Evolutionary conservation across 2,797 vertebrate genomes (phyloP).

Genomic region (Phoeniculus purpureus): DNA sequence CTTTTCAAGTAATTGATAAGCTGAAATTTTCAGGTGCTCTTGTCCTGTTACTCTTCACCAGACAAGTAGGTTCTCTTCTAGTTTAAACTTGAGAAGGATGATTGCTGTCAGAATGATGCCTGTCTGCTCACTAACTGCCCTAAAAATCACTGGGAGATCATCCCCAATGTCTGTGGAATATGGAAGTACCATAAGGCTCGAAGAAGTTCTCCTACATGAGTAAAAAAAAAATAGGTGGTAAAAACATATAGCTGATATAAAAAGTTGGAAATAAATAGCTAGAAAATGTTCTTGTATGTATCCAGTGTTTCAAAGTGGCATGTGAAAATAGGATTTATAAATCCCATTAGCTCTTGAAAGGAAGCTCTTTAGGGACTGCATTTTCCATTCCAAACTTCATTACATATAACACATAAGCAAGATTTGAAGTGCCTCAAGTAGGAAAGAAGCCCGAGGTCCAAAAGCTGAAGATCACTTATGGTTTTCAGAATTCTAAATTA

Average conservation of each 20-base stretch:
- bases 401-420: not conserved
- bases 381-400: not conserved
- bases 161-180: not conserved
- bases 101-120: not conserved
- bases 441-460: not conserved
- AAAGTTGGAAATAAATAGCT: not conserved
- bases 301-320: not conserved
- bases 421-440: not conserved
- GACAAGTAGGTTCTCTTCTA: not conserved
- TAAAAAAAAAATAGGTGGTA: not conserved
- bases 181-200: fast-evolving
- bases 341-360: slow-evolving; percentile 19
- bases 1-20: not conserved
- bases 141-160: not conserved
- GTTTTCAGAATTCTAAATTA: not conserved
- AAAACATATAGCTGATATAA: not conserved
- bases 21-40: not conserved
- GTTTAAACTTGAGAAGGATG: not conserved
- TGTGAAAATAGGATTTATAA: slow-evolving; percentile 11
- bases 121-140: not conserved
- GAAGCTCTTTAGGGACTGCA: not conserved
- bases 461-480: not conserved
- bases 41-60: not conserved
- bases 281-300: not conserved
- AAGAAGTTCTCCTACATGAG: not conserved